Percentiles rank a stretch among this genome's conserved stretches.
These are phyloP conservation scores for Carabus problematicus DNA, from an alignment of 2,888 invertebrate genomes.

Conservation along the genomic window DNA sequence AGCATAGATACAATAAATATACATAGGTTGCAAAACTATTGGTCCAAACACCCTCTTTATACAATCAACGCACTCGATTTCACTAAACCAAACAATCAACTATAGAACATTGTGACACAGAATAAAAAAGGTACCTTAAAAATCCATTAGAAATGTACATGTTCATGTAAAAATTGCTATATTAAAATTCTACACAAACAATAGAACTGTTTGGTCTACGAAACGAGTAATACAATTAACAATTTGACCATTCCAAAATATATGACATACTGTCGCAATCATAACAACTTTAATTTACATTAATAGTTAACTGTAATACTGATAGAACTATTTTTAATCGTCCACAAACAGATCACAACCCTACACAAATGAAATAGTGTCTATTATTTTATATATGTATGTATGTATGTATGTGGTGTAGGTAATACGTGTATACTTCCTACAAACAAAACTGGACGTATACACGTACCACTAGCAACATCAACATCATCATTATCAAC, in stretches of 20 bases:
- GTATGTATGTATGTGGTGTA: conserved; percentile 4
- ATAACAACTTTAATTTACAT: conserved; percentile 38
- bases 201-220: conserved; percentile 39
- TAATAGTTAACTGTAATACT: conserved; percentile 42
- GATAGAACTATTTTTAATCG: conserved; percentile 39
- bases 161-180: conserved; percentile 41
- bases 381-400: background rate
- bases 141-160: conserved; percentile 28
- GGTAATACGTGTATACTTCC: conserved; percentile 1
- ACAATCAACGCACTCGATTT: conserved; percentile 31
- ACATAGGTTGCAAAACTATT: conserved; percentile 41
- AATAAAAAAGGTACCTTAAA: conserved; percentile 31
- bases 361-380: conserved; percentile 36
- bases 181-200: conserved; percentile 40
- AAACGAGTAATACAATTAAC: conserved; percentile 29
- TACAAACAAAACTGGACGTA: background rate
- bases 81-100: conserved; percentile 35
- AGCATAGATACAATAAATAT: conserved; percentile 42
- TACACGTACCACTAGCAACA: too few relatives aligned
- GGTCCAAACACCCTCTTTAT: conserved; percentile 42
- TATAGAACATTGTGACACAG: conserved; percentile 25
- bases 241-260: conserved; percentile 7
- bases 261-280: conserved; percentile 39
- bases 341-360: conserved; percentile 41
- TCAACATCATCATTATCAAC: too few relatives aligned